Conservation (phyloP, 2,888 invertebrate genomes). For the Cephalotes varians region DNA sequence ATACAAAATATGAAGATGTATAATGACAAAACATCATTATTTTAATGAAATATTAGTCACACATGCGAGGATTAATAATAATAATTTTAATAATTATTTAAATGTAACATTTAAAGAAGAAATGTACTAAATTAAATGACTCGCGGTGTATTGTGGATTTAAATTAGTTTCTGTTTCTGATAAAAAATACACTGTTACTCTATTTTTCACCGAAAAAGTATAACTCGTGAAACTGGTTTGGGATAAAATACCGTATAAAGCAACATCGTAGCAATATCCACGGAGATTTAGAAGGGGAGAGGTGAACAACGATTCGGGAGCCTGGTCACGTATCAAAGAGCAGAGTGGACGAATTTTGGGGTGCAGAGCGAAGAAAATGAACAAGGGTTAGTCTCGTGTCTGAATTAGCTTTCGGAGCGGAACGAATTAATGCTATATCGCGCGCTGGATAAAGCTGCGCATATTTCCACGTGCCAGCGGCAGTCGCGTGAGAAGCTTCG, state of each 20-base stretch:
- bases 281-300: conserved; percentile 57
- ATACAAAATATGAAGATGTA: neutral
- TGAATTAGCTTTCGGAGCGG: conserved; percentile 74
- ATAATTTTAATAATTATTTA: neutral
- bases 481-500: conserved; percentile 44
- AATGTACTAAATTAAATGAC: neutral
- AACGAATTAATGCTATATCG: conserved; percentile 76
- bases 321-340: conserved; percentile 71
- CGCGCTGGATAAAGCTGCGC: conserved; percentile 52
- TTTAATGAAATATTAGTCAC: conserved; percentile 5
- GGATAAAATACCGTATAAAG: conserved; percentile 62
- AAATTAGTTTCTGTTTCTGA: conserved; percentile 19
- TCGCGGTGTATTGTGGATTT: neutral
- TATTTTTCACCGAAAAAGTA: conserved; percentile 53
- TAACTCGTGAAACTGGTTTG: conserved; percentile 65
- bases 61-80: neutral
- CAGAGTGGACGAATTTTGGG: conserved; percentile 73
- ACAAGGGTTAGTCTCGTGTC: conserved; percentile 75
- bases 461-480: conserved; percentile 39
- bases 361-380: conserved; percentile 71
- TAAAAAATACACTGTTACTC: conserved; percentile 24
- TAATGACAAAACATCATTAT: neutral
- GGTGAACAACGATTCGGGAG: conserved; percentile 68
- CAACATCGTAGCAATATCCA: conserved; percentile 62
- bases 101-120: conserved; percentile 13